phyloP scores from a whole-genome alignment of 2,888 invertebrate species.

The Imbricaverruca yamaguchii region DNA sequence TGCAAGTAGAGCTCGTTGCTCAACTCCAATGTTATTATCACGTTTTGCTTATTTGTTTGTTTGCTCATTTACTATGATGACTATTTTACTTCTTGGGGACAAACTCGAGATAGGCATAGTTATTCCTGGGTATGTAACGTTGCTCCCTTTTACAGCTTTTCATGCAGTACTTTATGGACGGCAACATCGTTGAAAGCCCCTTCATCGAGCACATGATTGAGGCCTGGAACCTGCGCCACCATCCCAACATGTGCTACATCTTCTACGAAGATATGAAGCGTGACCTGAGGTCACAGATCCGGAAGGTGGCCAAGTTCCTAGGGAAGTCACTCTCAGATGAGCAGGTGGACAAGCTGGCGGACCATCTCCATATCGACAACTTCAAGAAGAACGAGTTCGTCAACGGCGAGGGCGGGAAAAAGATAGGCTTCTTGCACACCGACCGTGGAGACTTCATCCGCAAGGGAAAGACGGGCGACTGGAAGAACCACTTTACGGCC shows the following conservation, averaged over 20 bases:
- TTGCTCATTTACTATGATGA: too few relatives aligned
- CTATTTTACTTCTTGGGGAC: too few relatives aligned
- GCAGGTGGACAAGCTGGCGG: conserved; percentile 16
- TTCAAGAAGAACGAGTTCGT: conserved; percentile 26
- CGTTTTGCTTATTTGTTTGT: too few relatives aligned
- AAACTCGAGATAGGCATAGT: too few relatives aligned
- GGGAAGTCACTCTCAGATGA: conserved; percentile 25
- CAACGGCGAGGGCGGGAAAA: conserved; percentile 22
- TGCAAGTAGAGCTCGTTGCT: too few relatives aligned
- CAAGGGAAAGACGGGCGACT: conserved; percentile 31
- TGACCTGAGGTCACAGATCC: conserved; percentile 10
- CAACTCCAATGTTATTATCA: too few relatives aligned
- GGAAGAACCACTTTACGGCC: conserved; percentile 32
- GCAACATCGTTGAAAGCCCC: conserved; percentile 1
- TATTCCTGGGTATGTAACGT: too few relatives aligned
- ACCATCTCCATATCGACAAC: conserved; percentile 27
- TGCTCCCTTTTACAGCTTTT: not conserved
- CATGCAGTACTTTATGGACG: conserved; percentile 17
- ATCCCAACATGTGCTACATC: conserved; percentile 26
- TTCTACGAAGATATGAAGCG: conserved; percentile 26
- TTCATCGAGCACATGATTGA: conserved; percentile 24
- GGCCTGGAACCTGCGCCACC: conserved; percentile 26
- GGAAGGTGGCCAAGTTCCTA: conserved; percentile 25
- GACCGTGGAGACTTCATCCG: conserved; percentile 28
- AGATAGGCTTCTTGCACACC: conserved; percentile 25